A percentile compares a stretch with the other conserved stretches of the same genome.
Conservation (phyloP, 2,797 vertebrate species). For the Pangasius mekongensis region DNA sequence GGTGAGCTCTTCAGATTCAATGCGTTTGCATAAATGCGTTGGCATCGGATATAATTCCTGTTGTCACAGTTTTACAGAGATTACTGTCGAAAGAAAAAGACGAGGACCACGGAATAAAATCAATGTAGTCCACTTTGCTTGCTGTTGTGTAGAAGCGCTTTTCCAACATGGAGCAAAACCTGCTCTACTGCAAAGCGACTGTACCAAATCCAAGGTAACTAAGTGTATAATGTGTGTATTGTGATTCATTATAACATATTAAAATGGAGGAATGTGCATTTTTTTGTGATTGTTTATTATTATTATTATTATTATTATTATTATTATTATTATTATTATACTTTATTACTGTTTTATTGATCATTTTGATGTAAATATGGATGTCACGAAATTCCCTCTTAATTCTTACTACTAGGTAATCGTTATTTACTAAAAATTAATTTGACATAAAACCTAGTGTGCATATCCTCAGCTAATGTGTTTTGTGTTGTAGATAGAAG, state of each 20-base stretch:
- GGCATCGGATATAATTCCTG: neutral
- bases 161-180: no score
- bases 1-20: neutral
- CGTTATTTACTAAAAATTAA: no score
- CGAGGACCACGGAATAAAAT: neutral
- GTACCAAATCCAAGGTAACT: neutral
- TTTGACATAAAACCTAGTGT: neutral
- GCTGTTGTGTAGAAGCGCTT: neutral
- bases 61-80: neutral
- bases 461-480: neutral
- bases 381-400: no score
- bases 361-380: no score
- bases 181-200: no score
- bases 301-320: no score
- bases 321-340: no score
- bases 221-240: neutral
- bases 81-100: neutral
- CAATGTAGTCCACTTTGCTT: neutral
- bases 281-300: neutral
- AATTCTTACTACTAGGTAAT: no score
- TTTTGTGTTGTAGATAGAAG: conserved; percentile 3
- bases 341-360: no score
- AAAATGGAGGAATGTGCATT: no score
- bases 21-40: no score
- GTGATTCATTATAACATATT: neutral